Base-by-base conservation (phyloP, 2,888 invertebrate species). In the Eueremaeus valkanovi region DNA sequence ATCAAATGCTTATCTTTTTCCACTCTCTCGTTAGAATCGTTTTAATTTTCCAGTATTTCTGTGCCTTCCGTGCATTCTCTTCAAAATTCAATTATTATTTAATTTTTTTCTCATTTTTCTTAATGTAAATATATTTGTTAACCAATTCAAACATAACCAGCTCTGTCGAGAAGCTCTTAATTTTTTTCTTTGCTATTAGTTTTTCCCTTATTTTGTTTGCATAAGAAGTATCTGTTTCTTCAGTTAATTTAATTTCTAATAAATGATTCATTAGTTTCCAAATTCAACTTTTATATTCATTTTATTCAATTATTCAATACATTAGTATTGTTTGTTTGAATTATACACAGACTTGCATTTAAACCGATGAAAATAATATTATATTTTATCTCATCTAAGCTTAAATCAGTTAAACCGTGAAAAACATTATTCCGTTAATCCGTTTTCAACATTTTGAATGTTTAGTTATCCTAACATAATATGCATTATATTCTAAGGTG, bases 11-110 rank as follows among this genome's bases (percentile, higher is more conserved):
- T 61, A 27, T 61, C 61, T 29, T 5, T 31, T n/a, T 16, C 6
- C 9, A 3, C 16, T 61, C 29, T 61, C 51, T 51, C 21, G 13
- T 18, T 49, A 3, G 21, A 24, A n/a, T 21, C n/a, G 21, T 5
- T 51, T 24, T 51, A n/a, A 24, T 24, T 55, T 9, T 13, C 5
- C 33, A 3, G 2, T n/a, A 33, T 16, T 31, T n/a, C n/a, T 33
- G 16, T 33, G 1, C 36, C 36, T 63, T 31, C 5, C 33, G 5
- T 18, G n/a, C 3, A 18, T 21, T 55, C 24, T 55, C 9, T n/a
- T 31, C n/a, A 27, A 63, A 63, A 63, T 33, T 33, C 63, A 63
- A 63, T 63, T 63, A 63, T n/a, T n/a, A n/a, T 51, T 31, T 31
- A 18, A n/a, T 63, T 63, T 36, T 18, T 31, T 21, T 63, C n/a